Conservation (phyloP, 2,113 vertebrate species). For the Tupaia tana region DNA sequence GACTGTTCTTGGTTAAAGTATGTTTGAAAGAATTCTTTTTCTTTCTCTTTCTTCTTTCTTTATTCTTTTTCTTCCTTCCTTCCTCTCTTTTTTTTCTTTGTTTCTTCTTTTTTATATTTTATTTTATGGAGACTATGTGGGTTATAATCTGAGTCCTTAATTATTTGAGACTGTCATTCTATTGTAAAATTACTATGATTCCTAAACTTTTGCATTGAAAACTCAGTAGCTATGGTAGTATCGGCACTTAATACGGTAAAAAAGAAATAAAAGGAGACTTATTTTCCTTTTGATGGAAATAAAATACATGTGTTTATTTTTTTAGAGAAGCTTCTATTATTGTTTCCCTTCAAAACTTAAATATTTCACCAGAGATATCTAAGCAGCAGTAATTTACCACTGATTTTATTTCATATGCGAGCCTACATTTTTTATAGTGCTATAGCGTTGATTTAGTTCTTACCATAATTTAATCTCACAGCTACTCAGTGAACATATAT, state of each 20-base stretch:
- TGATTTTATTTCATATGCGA: not conserved
- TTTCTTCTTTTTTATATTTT: no score
- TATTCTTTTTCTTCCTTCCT: no score
- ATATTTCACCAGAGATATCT: not conserved
- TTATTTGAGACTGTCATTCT: not conserved
- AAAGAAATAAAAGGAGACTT: not conserved
- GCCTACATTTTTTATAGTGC: not conserved
- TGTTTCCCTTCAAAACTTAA: not conserved
- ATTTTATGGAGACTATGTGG: not conserved
- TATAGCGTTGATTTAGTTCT: not conserved
- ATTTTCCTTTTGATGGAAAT: not conserved
- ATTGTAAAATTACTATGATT: not conserved
- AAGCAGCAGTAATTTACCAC: not conserved
- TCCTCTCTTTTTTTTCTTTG: no score
- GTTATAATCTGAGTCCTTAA: not conserved
- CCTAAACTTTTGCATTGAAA: not conserved
- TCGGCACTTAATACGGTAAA: not conserved
- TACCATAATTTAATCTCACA: not conserved
- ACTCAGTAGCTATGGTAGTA: not conserved
- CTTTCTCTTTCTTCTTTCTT: not conserved
- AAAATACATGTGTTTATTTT: not conserved
- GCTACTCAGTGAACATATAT: not conserved
- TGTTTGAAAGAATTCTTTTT: slow-evolving; percentile 42
- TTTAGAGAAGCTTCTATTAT: not conserved
- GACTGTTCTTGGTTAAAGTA: slow-evolving; percentile 41